phyloP scores from a whole-genome alignment of 2,797 vertebrate species.

The Caiman crocodilus region DNA sequence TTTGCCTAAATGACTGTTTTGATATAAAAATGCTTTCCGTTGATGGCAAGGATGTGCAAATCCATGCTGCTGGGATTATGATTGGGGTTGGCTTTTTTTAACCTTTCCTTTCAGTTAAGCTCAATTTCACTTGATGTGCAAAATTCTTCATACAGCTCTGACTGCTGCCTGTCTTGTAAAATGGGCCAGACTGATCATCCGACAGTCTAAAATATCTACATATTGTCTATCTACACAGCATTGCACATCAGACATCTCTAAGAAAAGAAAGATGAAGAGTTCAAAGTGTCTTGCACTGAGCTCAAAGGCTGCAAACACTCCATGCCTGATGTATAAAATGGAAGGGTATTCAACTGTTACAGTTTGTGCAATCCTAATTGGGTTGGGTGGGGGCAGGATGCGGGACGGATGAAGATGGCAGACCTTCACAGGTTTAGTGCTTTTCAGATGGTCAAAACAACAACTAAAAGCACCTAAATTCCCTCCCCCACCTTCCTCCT shows the following conservation, averaged over 20 bases:
- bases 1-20: conserved; percentile 28
- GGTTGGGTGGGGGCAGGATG: neutral
- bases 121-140: neutral
- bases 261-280: neutral
- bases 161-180: neutral
- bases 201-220: neutral
- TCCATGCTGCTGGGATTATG: neutral
- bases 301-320: neutral
- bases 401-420: neutral
- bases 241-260: neutral
- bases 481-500: neutral
- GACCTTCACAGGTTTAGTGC: neutral
- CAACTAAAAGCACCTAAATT: neutral
- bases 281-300: neutral
- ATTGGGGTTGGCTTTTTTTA: neutral
- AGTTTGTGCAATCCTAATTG: neutral
- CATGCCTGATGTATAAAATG: neutral
- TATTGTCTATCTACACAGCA: neutral
- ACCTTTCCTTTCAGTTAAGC: neutral
- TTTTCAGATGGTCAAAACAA: neutral
- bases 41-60: neutral
- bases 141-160: neutral
- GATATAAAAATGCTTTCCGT: neutral
- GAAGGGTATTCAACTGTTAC: neutral
- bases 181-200: neutral